Evolutionary conservation across 2,888 invertebrate species (phyloP).

Genomic region (Dryomyza anilis): DNA sequence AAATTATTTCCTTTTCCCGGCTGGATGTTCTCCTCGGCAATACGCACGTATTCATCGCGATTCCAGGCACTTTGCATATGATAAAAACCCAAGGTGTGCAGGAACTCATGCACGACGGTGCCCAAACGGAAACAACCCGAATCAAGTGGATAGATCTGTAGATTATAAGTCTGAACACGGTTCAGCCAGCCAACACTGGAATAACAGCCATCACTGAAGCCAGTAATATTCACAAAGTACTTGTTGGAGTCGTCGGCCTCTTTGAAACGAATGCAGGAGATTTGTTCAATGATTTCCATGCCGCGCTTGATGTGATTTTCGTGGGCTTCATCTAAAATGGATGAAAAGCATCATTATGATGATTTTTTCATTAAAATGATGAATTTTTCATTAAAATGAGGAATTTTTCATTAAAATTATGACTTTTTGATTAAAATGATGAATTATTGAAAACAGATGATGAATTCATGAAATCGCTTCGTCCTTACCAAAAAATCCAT

Average conservation of each 20-base stretch:
- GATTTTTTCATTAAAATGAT: too few species aligned
- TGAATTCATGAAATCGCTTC: background rate
- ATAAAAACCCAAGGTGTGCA: slow-evolving; percentile 78
- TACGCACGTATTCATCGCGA: slow-evolving; percentile 71
- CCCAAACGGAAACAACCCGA: slow-evolving; percentile 55
- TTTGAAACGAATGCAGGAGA: slow-evolving; percentile 75
- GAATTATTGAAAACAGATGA: too few species aligned
- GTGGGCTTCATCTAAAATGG: slow-evolving; percentile 64
- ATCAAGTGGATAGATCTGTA: slow-evolving; percentile 45
- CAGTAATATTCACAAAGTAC: slow-evolving; percentile 48
- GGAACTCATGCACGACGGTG: slow-evolving; percentile 76
- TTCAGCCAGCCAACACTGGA: slow-evolving; percentile 72
- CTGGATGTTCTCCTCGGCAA: slow-evolving; percentile 61
- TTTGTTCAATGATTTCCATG: slow-evolving; percentile 72
- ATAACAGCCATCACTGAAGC: slow-evolving; percentile 70
- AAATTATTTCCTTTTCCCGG: slow-evolving; percentile 72
- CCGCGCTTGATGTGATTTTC: slow-evolving; percentile 69
- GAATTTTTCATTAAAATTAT: too few species aligned
- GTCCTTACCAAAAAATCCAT: slow-evolving; percentile 2
- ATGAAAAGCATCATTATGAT: background rate
- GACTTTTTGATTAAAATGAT: too few species aligned
- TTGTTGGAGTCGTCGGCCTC: slow-evolving; percentile 62
- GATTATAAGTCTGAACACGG: slow-evolving; percentile 58
- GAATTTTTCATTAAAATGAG: too few species aligned
- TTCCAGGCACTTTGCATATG: slow-evolving; percentile 81